Evolutionary conservation across 2,113 vertebrate species (phyloP), one percentile per base, ranked within the genome.

Genomic region (Trachemys scripta): DNA sequence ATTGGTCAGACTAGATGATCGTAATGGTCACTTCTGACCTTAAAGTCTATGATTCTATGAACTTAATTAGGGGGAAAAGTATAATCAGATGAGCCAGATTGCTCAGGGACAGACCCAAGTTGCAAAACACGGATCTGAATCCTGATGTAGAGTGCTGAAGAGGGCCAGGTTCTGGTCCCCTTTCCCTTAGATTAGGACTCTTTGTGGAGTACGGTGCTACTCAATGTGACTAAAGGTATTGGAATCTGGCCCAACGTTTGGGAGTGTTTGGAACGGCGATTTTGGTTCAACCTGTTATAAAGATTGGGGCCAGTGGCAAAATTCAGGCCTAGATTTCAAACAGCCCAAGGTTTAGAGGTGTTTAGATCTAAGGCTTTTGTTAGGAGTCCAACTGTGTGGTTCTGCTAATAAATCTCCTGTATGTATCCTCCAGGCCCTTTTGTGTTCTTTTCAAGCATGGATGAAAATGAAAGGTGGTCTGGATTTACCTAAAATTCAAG

Each of bases 401-500:
- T 96, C 94, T 94, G 69, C 86, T 91, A 89, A 83, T 85, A 92
- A 84, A 92, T 65, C 85, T 49, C 54, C 95, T 96, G 45, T 94
- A 82, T 90, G 96, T 96, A 78, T 93, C 82, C 81, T 95, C 88
- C 65, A 92, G 53, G 79, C 24, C 89, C 57, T 82, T 95, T 89
- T 96, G 89, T 96, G 85, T 96, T 95, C 83, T 94, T 90, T 79
- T 86, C 83, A 94, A 94, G 90, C n/a, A 56, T 62, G 93, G 56
- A 87, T 87, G 90, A 91, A 92, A 80, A 94, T 82, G 86, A 95
- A 96, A 96, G 90, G 84, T 92, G 49, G 88, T 94, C 90, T 95
- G 29, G 90, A 95, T 95, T 97, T 95, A 95, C 95, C 78, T 96
- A 80, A 88, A 95, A 87, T 94, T 97, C 93, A 97, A 96, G 95